A percentile compares a stretch with the other conserved stretches of the same genome.
phyloP scores from a whole-genome alignment of 2,888 invertebrate species.

The Tipula vernalis region DNA sequence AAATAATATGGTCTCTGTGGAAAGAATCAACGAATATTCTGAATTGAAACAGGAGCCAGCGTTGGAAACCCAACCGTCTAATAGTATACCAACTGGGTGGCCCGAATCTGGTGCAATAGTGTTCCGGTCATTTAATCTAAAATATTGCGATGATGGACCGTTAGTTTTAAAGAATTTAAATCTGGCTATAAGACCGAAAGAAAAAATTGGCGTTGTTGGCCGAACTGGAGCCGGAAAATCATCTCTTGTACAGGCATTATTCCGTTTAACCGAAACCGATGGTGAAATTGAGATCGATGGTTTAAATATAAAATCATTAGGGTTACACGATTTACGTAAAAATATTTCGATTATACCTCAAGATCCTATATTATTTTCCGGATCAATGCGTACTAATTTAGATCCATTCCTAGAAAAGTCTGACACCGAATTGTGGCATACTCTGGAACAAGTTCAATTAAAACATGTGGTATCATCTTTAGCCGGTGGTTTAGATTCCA shows the following conservation, averaged over 20 bases:
- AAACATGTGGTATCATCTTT: constrained; percentile 55
- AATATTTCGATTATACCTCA: constrained; percentile 88
- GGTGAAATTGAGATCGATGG: constrained; percentile 68
- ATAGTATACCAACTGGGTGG: constrained; percentile 44
- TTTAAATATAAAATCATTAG: constrained; percentile 53
- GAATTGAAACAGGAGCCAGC: constrained; percentile 50
- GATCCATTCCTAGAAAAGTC: constrained; percentile 67
- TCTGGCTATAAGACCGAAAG: constrained; percentile 41
- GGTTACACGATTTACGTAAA: constrained; percentile 61
- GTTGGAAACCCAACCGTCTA: constrained; percentile 35
- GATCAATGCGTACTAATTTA: constrained; percentile 69
- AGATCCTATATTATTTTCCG: constrained; percentile 77
- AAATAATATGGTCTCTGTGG: constrained; percentile 73
- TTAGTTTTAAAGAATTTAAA: constrained; percentile 61
- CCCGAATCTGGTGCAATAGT: constrained; percentile 51
- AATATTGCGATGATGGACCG: constrained; percentile 54
- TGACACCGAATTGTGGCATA: constrained; percentile 65
- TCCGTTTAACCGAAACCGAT: constrained; percentile 65
- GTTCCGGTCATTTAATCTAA: constrained; percentile 53
- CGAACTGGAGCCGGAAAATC: constrained; percentile 84
- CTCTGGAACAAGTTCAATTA: constrained; percentile 64
- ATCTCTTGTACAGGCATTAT: constrained; percentile 69
- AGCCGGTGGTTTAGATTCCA: constrained; percentile 44
- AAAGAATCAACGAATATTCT: constrained; percentile 70
- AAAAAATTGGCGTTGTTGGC: constrained; percentile 71